Percentiles rank a stretch among this genome's conserved stretches.
phyloP scores from a whole-genome alignment of 2,797 vertebrate species.

The Loris lydekkerianus region DNA sequence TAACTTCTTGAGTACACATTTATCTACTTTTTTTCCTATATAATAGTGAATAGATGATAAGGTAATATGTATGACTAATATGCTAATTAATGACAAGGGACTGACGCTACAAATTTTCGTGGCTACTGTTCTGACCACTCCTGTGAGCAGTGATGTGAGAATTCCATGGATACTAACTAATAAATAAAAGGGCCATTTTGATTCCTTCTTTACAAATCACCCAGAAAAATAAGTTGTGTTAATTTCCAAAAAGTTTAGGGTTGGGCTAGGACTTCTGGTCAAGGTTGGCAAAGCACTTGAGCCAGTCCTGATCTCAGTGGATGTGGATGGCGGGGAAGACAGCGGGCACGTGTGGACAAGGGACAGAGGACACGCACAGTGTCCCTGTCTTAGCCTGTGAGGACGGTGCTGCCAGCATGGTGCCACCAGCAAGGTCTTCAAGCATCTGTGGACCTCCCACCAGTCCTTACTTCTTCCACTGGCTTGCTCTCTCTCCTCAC shows the following conservation, averaged over 20 bases:
- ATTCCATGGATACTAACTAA: not conserved
- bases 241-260: not conserved
- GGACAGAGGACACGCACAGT: too few species aligned
- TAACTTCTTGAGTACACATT: not conserved
- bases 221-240: not conserved
- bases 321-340: not conserved
- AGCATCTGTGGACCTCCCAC: not conserved
- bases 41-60: not conserved
- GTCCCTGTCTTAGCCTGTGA: accelerated
- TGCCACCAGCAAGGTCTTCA: accelerated
- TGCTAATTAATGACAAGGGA: not conserved
- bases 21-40: not conserved
- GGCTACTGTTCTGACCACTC: too few species aligned
- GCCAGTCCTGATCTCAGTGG: not conserved
- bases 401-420: accelerated
- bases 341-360: accelerated
- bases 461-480: not conserved
- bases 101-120: too few species aligned
- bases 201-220: not conserved
- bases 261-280: not conserved
- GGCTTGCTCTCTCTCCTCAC: not conserved
- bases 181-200: not conserved
- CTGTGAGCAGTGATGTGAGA: accelerated
- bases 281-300: too few species aligned
- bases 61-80: not conserved